Base-by-base conservation (phyloP, 2,113 vertebrate genomes). In the Daubentonia madagascariensis region DNA sequence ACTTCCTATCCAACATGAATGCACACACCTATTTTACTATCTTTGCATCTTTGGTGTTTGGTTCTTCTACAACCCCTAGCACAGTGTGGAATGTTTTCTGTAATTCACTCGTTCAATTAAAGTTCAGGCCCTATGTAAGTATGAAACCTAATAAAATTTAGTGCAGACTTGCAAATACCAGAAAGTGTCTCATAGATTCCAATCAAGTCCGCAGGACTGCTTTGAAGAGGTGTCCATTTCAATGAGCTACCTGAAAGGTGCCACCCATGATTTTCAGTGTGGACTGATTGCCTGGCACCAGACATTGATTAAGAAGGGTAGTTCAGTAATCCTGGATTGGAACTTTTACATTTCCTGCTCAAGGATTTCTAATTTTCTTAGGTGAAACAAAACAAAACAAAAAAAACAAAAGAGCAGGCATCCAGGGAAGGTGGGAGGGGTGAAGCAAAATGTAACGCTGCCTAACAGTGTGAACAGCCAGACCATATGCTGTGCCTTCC, bases 301-400 rank as follows among this genome's bases (percentile, higher is more conserved):
- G 11, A 6, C 37, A 73, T 6, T 75, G 40, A 43, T 89, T 63
- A 16, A 5, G 35, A 78, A 86, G 30, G 52, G 2, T 23, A 7
- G 18, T 32, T 80, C 30, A 35, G 2, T 28, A 83, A 50, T 63
- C 20, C 32, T 73, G 67, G 8, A 76, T 73, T 16, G 68, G 35
- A 78, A 83, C 1, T 65, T 88, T n/a, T 65, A 16, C 40, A 63
- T 79, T 73, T 78, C 63, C 78, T 94, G 20, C 25, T 94, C 80
- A 61, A 67, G 43, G 11, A 50, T 52, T 45, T 94, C 85, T 91
- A 48, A 52, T 79, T 93, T 92, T 90, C 73, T 93, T 72, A 68
- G 6, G 20, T 17, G 93, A 65, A 91, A 59, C 54, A 85, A 85
- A 78, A n/a, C 20, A 57, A 57, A 30, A 73, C 20, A 7, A n/a